phyloP scores from a whole-genome alignment of 2,797 vertebrate species.

The Discoglossus pictus region DNA sequence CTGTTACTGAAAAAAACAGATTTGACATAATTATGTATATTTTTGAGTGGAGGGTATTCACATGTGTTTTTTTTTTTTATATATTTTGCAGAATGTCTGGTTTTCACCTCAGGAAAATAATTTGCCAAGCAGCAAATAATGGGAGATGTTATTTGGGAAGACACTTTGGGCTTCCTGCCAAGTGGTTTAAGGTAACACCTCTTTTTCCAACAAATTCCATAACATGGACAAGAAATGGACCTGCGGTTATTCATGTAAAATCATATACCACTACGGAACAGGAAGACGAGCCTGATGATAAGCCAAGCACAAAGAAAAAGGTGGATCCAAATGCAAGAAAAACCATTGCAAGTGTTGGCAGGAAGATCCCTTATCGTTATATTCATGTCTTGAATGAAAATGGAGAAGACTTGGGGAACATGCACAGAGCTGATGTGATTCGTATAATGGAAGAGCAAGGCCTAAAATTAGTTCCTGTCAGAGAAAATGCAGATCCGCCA shows the following conservation, averaged over 20 bases:
- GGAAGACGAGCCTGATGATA: neutral
- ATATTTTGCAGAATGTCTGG: constrained; percentile 74
- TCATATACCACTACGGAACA: constrained; percentile 59
- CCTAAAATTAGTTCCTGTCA: constrained; percentile 79
- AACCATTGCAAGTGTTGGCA: constrained; percentile 73
- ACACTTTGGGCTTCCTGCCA: constrained; percentile 46
- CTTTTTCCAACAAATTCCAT: neutral
- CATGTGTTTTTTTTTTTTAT: constrained; percentile 23
- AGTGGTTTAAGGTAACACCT: constrained; percentile 25
- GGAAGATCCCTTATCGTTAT: constrained; percentile 76
- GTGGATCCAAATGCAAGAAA: constrained; percentile 41
- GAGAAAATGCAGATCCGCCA: constrained; percentile 72
- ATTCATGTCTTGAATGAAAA: constrained; percentile 76
- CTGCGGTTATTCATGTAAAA: constrained; percentile 45
- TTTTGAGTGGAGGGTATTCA: no score
- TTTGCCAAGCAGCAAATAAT: constrained; percentile 60
- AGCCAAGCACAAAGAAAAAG: constrained; percentile 49
- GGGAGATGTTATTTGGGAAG: constrained; percentile 36
- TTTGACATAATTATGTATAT: no score
- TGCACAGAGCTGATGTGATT: constrained; percentile 81
- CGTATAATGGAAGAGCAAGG: constrained; percentile 76
- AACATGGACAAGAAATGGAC: constrained; percentile 26
- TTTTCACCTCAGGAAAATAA: constrained; percentile 68
- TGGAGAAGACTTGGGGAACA: constrained; percentile 78
- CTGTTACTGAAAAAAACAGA: no score